A percentile compares a stretch with the other conserved stretches of the same genome.
Evolutionary conservation across 1,140 invertebrate genomes (phyloP).

Genomic region (Drosophila neocordata): DNA sequence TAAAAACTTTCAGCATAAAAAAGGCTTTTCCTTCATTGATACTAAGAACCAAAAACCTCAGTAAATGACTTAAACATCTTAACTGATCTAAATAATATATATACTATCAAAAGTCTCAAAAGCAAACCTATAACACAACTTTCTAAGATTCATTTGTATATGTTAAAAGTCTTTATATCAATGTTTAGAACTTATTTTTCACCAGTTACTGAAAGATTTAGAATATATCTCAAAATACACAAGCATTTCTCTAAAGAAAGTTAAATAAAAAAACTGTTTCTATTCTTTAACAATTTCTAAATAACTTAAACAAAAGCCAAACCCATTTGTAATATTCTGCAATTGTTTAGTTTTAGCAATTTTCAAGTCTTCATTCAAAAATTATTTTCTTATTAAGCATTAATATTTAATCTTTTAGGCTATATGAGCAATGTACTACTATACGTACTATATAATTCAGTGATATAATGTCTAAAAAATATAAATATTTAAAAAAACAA

Average conservation of each 20-base stretch:
- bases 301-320: constrained; percentile 9
- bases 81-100: too few species aligned
- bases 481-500: constrained; percentile 28
- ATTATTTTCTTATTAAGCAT: not conserved
- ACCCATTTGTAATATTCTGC: not conserved
- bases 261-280: not conserved
- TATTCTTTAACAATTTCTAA: not conserved
- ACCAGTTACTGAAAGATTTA: too few species aligned
- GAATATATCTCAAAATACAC: not conserved
- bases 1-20: too few species aligned
- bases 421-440: not conserved
- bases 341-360: not conserved
- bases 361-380: not conserved
- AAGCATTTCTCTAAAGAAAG: too few species aligned
- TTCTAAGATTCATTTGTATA: too few species aligned
- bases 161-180: too few species aligned
- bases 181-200: too few species aligned
- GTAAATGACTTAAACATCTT: too few species aligned
- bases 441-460: not conserved
- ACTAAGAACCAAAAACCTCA: too few species aligned
- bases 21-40: too few species aligned
- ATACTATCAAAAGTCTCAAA: too few species aligned
- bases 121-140: too few species aligned
- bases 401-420: not conserved
- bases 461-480: constrained; percentile 19